Evolutionary conservation across 2,888 invertebrate species (phyloP).

Genomic region (Lepas anatifera): DNA sequence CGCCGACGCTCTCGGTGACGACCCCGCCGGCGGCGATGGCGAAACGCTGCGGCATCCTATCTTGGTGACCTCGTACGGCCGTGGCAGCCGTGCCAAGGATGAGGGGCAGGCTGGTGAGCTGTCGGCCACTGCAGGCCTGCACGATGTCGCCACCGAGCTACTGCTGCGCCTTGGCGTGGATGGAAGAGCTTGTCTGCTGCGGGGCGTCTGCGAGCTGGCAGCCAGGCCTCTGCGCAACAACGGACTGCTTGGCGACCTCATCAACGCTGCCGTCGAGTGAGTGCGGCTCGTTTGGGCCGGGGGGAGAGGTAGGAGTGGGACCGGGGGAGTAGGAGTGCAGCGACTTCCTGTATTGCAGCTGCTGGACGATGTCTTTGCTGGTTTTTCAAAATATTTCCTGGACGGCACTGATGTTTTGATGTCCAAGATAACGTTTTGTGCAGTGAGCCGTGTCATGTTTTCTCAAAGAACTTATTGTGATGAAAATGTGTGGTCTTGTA

Average conservation of each 20-base stretch:
- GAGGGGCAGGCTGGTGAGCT: not conserved
- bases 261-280: slow-evolving; percentile 1
- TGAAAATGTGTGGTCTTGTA: too few relatives aligned
- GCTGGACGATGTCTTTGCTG: too few relatives aligned
- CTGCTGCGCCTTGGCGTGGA: not conserved
- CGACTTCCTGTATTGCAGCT: too few relatives aligned
- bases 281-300: not conserved
- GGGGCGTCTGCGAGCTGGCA: not conserved
- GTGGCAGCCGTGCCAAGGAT: not conserved
- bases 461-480: too few relatives aligned
- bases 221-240: not conserved
- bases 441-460: too few relatives aligned
- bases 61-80: not conserved
- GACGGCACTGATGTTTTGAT: too few relatives aligned
- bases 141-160: not conserved
- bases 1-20: not conserved
- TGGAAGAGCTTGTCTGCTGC: not conserved
- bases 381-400: too few relatives aligned
- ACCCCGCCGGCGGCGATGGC: not conserved
- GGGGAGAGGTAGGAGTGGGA: too few relatives aligned
- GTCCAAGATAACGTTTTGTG: too few relatives aligned
- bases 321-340: too few relatives aligned
- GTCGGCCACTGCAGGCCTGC: not conserved
- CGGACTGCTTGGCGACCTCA: not conserved
- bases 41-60: not conserved